Conservation (phyloP, 2,888 invertebrate genomes). For the Torymus tubicola region DNA sequence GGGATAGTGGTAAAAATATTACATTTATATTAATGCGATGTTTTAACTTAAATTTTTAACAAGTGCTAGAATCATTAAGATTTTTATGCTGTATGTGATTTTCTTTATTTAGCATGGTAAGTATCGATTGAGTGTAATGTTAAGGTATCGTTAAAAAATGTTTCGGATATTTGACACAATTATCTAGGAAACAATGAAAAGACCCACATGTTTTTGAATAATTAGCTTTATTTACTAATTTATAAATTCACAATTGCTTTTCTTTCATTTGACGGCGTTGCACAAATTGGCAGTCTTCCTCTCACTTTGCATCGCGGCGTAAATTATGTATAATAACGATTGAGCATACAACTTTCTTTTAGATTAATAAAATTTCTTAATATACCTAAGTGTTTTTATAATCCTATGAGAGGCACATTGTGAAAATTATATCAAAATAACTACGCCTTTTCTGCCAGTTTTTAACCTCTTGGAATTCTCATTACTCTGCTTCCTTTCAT, state of each 20-base stretch:
- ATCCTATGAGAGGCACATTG: conserved; percentile 69
- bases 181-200: background rate
- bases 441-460: conserved; percentile 38
- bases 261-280: conserved; percentile 59
- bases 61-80: too few species aligned
- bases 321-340: conserved; percentile 57
- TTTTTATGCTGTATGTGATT: too few species aligned
- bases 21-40: too few species aligned
- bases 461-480: conserved; percentile 45
- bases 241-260: conserved; percentile 57
- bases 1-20: too few species aligned
- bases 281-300: conserved; percentile 69
- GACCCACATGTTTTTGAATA: conserved; percentile 39
- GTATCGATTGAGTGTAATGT: too few species aligned
- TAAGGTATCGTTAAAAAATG: too few species aligned
- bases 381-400: conserved; percentile 56
- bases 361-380: conserved; percentile 55
- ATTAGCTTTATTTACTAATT: conserved; percentile 59
- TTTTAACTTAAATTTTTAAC: too few species aligned
- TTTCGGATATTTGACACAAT: background rate
- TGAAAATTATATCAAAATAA: conserved; percentile 61
- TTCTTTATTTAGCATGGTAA: too few species aligned
- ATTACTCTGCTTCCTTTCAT: conserved; percentile 40
- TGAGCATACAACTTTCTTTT: conserved; percentile 47
- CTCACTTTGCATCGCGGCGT: conserved; percentile 61